Evolutionary conservation across 1,140 invertebrate genomes (phyloP), one percentile per base, ranked within the genome.

Genomic region (Calliopsis andreniformis): DNA sequence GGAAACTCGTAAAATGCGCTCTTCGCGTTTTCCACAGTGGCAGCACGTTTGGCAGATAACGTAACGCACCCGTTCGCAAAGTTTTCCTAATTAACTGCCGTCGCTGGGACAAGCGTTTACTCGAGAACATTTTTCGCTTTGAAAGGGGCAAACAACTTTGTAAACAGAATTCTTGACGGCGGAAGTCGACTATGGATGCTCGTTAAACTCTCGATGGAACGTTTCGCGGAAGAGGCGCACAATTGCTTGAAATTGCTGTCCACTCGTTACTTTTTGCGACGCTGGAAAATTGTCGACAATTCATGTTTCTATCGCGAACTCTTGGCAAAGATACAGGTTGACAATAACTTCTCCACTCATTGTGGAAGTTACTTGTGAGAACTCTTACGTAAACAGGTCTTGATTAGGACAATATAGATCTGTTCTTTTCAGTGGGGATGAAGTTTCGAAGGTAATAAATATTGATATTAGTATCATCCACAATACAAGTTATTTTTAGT

Each of bases 71-170:
- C 10, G 35, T 58, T 43, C 39, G 14, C 39, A 8, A 47, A 59
- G 42, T 70, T 70, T 59, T 70, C 28, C 56, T 70, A 70, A 70
- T 70, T 70, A 61, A 70, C 55, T 61, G 68, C 20, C 23, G 23
- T 47, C 45, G 20, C 4, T 14, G n/a, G 14, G 16, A 32, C 16
- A 30, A 25, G 8, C 18, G 53, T 56, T 47, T 35, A 23, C 51
- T 56, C 25, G 35, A 5, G n/a, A 61, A 35, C 28, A 35, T 35
- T 47, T 61, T 42, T 53, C 3, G 16, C 20, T 28, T 42, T 25
- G 14, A 47, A 45, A 10, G n/a, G 3, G 39, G n/a, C 25, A 23
- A 16, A 28, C 3, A 70, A 61, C 42, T 61, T 59, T 61, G 55
- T 35, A 70, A 70, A 70, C 55, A 30, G 39, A 58, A 69, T 45